These are phyloP conservation scores for Limonius californicus DNA, from an alignment of 1,140 invertebrate genomes.

Conservation along the genomic window DNA sequence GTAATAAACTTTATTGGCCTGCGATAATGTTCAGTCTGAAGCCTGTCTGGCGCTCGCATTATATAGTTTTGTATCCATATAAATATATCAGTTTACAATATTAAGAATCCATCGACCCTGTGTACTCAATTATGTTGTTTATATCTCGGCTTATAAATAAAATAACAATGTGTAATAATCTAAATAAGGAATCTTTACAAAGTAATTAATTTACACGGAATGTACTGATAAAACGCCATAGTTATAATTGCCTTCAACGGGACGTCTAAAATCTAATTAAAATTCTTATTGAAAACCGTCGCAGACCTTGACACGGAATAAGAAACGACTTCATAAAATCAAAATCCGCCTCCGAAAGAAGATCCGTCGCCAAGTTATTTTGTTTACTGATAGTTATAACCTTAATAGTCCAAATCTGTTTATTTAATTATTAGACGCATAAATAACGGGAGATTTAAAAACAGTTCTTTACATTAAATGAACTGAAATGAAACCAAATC, in stretches of 20 bases:
- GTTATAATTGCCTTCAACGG: background rate
- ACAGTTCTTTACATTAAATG: too few species aligned
- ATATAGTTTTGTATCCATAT: constrained; percentile 6
- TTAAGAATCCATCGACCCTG: constrained; percentile 12
- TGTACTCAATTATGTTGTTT: constrained; percentile 11
- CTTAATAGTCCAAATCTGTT: too few species aligned
- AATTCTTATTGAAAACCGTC: too few species aligned
- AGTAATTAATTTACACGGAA: background rate
- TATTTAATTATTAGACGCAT: too few species aligned
- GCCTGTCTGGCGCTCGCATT: background rate
- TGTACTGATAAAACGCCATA: background rate
- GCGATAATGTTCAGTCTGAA: background rate
- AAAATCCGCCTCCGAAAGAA: too few species aligned
- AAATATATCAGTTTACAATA: constrained; percentile 10
- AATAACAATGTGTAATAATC: constrained; percentile 3
- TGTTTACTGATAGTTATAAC: too few species aligned
- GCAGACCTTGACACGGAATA: too few species aligned
- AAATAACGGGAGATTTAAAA: too few species aligned
- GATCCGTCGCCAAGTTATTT: too few species aligned
- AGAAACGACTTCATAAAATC: too few species aligned
- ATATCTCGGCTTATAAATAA: background rate
- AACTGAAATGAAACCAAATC: too few species aligned
- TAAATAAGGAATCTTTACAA: background rate
- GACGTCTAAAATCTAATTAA: background rate
- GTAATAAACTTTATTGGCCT: background rate